A percentile compares a stretch with the other conserved stretches of the same genome.
Conservation (phyloP, 1,140 invertebrate genomes). For the Panulirus ornatus region DNA sequence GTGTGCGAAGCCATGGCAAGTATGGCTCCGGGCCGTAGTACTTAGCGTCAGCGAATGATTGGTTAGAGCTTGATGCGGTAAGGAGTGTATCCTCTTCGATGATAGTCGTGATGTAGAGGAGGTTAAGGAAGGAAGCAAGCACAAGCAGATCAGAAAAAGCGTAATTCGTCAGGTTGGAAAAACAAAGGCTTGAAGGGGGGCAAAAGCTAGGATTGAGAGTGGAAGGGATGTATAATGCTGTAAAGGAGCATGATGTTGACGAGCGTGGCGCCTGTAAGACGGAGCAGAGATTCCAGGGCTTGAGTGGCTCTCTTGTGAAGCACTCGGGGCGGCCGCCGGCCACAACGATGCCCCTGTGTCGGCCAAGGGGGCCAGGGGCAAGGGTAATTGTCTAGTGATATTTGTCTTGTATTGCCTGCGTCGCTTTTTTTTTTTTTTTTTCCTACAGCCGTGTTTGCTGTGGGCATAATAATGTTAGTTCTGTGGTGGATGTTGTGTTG, state of each 20-base stretch:
- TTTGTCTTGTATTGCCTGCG: no score
- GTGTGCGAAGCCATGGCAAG: no score
- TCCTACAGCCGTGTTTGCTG: neutral
- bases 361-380: neutral
- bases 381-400: no score
- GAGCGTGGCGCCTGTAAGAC: slow-evolving; percentile 37
- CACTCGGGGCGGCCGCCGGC: neutral
- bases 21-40: no score
- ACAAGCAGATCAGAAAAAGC: neutral
- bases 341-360: neutral
- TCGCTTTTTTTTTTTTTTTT: neutral
- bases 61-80: no score
- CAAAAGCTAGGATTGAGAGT: neutral
- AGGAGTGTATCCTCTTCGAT: no score
- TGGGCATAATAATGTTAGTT: no score
- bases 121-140: neutral
- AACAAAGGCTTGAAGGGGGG: neutral
- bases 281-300: slow-evolving; percentile 16
- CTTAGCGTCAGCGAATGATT: no score
- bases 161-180: neutral
- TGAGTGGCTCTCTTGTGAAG: slow-evolving; percentile 48
- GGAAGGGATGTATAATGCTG: neutral
- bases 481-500: neutral
- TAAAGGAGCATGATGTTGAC: no score
- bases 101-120: neutral